A percentile compares a stretch with the other conserved stretches of the same genome.
Conservation (phyloP, 2,113 vertebrate species). For the Talpa occidentalis region DNA sequence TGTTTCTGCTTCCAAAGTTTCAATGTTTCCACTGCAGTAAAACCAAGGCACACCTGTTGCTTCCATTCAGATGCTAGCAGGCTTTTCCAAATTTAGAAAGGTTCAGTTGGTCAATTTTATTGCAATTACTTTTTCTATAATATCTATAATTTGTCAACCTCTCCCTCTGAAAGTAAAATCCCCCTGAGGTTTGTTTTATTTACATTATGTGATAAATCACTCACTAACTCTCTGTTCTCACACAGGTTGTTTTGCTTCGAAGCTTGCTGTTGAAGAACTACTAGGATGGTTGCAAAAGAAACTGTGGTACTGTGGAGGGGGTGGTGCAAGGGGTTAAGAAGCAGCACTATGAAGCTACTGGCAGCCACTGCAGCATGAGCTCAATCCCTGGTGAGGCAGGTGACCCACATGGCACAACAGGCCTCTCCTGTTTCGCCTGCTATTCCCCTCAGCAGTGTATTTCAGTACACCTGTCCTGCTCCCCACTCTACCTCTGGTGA, state of each 20-base stretch:
- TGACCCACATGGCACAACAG: too few relatives aligned
- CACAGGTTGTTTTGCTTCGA: background rate
- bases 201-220: background rate
- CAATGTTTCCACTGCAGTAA: background rate
- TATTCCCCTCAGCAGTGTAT: too few relatives aligned
- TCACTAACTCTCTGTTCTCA: background rate
- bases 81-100: background rate
- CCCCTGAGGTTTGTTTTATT: background rate
- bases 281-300: background rate
- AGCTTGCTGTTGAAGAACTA: background rate
- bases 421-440: too few relatives aligned
- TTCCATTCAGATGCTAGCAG: background rate
- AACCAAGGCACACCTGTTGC: background rate
- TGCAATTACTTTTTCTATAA: background rate
- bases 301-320: rapidly evolving
- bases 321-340: too few relatives aligned
- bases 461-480: too few relatives aligned
- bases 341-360: too few relatives aligned
- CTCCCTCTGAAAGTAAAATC: background rate
- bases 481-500: too few relatives aligned
- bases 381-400: too few relatives aligned
- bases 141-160: background rate
- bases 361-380: too few relatives aligned
- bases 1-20: background rate
- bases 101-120: background rate